These are phyloP conservation scores for Synanthedon andrenaeformis DNA, from an alignment of 2,888 invertebrate genomes.

Conservation along the genomic window DNA sequence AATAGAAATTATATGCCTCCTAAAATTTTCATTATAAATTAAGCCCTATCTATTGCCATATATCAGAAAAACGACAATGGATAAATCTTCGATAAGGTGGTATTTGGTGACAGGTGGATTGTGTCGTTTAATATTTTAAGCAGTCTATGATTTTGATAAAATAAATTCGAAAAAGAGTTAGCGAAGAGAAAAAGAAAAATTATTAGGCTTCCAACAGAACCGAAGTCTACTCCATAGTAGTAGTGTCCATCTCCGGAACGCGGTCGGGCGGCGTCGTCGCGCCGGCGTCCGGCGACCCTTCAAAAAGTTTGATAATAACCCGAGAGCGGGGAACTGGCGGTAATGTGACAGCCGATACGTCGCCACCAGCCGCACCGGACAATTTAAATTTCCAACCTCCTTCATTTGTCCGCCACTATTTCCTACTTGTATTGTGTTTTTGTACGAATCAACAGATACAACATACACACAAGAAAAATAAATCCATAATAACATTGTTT, in stretches of 20 bases:
- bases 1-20: too few relatives aligned
- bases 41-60: too few relatives aligned
- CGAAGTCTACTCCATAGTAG: neutral
- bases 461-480: neutral
- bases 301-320: constrained; percentile 70
- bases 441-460: too few relatives aligned
- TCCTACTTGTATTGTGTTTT: neutral
- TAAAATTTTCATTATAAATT: too few relatives aligned
- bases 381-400: constrained; percentile 44
- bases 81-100: too few relatives aligned
- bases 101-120: too few relatives aligned
- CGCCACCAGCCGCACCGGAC: constrained; percentile 40
- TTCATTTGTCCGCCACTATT: constrained; percentile 18
- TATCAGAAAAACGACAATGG: too few relatives aligned
- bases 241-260: constrained; percentile 19
- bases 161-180: too few relatives aligned
- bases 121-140: too few relatives aligned
- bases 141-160: too few relatives aligned
- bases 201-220: neutral
- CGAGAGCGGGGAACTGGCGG: constrained; percentile 30
- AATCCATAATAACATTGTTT: neutral
- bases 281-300: constrained; percentile 61
- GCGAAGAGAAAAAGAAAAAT: too few relatives aligned
- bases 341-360: constrained; percentile 71
- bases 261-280: constrained; percentile 31